Base-by-base conservation (phyloP, 2,888 invertebrate genomes). In the Drosophila lutescens region DNA sequence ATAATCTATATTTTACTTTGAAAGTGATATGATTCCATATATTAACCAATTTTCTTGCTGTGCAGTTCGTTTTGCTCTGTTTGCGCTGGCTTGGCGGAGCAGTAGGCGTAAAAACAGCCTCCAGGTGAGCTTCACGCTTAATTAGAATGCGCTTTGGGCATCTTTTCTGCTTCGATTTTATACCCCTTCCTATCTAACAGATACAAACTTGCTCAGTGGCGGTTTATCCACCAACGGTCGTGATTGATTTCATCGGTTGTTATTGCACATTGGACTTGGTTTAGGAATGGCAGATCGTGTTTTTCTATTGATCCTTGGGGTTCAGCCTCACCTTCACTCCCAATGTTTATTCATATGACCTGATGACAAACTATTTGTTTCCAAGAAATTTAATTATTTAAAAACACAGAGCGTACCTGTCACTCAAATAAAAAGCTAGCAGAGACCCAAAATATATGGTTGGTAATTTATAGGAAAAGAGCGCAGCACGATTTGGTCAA, bases 91-190 rank as follows among this genome's bases (percentile, higher is more conserved):
- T 66, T 53, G 55, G 58, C 65, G 12, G 17, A 62, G 70, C 74
- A 83, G 84, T 80, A 80, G 82, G 89, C 86, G 82, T 77, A 70
- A 78, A 85, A 78, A 83, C 67, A 71, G 91, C 91, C 91, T 90
- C 91, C 91, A 91, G 91, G 91, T 91, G 91, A 90, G 91, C 91
- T 91, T 91, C 91, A 91, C 89, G 91, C 87, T 91, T 87, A 87
- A 91, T 91, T 88, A 90, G 89, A 91, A 90, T 90, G 83, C 73
- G 79, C 74, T 68, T 76, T 36, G 63, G 72, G 80, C 63, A 46
- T 43, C 63, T 56, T 59, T 61, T 58, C 65, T 70, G 40, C 43
- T 58, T 26, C 49, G 44, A 61, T 67, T 68, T 61, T 43, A 49
- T 57, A 26, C 41, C 47, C 51, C 63, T 46, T 36, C 32, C 17